A percentile compares a stretch with the other conserved stretches of the same genome.
Evolutionary conservation across 2,797 vertebrate genomes (phyloP).

Genomic region (Trachurus trachurus): DNA sequence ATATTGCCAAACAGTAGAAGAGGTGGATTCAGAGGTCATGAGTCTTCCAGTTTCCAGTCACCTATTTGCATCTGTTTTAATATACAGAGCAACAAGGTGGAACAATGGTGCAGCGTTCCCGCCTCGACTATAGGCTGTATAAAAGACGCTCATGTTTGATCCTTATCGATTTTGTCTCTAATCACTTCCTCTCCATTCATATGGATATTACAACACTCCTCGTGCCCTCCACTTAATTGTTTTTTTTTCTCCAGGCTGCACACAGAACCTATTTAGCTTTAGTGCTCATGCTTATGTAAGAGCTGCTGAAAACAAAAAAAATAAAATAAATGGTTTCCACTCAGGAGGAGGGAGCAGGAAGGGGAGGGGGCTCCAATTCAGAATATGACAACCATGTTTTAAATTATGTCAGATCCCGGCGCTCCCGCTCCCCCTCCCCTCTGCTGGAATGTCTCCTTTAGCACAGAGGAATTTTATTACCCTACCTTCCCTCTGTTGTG

Average conservation of each 20-base stretch:
- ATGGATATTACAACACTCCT: slow-evolving; percentile 21
- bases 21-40: not conserved
- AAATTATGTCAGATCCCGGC: slow-evolving; percentile 74
- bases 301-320: slow-evolving; percentile 22
- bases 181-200: slow-evolving; percentile 15
- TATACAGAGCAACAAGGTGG: no score
- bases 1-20: not conserved
- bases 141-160: not conserved
- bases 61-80: no score
- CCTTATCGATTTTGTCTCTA: not conserved
- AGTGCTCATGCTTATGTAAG: slow-evolving; percentile 39
- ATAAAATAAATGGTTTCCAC: slow-evolving; percentile 48
- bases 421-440: slow-evolving; percentile 28
- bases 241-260: slow-evolving; percentile 22
- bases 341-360: not conserved
- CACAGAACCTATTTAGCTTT: slow-evolving; percentile 42
- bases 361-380: slow-evolving; percentile 55
- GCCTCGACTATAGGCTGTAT: no score
- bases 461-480: slow-evolving; percentile 74
- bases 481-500: slow-evolving; percentile 64
- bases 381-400: slow-evolving; percentile 74
- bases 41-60: no score
- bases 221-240: slow-evolving; percentile 31
- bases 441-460: slow-evolving; percentile 71
- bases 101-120: no score